phyloP scores from a whole-genome alignment of 2,888 invertebrate genomes.

The Agrilus cyanescens region DNA sequence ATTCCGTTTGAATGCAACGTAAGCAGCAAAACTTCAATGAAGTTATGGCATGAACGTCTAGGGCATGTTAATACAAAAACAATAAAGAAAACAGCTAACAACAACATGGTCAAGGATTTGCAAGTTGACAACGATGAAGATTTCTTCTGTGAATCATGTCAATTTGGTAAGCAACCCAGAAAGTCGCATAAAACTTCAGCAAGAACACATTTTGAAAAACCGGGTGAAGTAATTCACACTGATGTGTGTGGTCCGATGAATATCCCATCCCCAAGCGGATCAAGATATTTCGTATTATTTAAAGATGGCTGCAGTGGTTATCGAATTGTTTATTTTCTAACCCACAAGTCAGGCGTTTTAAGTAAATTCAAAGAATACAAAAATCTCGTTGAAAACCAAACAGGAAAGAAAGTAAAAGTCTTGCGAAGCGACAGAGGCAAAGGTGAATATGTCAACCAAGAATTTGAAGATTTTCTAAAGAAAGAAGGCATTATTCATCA shows the following conservation, averaged over 20 bases:
- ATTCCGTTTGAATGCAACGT: no score
- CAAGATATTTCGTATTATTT: slow-evolving; percentile 14
- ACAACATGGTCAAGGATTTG: slow-evolving; percentile 8
- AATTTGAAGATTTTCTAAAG: slow-evolving; percentile 11
- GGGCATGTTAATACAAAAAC: slow-evolving; percentile 15
- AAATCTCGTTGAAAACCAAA: slow-evolving; percentile 10
- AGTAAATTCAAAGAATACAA: slow-evolving; percentile 11
- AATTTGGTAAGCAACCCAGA: slow-evolving; percentile 14
- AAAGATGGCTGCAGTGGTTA: slow-evolving; percentile 15
- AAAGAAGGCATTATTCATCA: slow-evolving; percentile 18
- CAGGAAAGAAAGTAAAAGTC: slow-evolving; percentile 7
- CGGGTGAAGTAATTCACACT: slow-evolving; percentile 13
- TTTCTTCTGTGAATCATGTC: slow-evolving; percentile 16
- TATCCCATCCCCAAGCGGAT: no score
- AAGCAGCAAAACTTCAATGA: slow-evolving; percentile 7
- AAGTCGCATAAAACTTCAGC: slow-evolving; percentile 8
- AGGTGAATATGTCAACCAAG: not conserved
- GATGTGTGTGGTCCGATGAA: slow-evolving; percentile 15
- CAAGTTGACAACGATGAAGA: slow-evolving; percentile 11
- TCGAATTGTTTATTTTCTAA: slow-evolving; percentile 11
- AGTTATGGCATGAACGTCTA: slow-evolving; percentile 18
- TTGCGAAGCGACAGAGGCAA: slow-evolving; percentile 10
- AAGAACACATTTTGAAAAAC: slow-evolving; percentile 5
- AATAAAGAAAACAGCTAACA: slow-evolving; percentile 4
- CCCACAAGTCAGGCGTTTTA: slow-evolving; percentile 4